These are phyloP conservation scores for Lasioglossum albipes DNA, from an alignment of 1,140 invertebrate species.

Conservation along the genomic window DNA sequence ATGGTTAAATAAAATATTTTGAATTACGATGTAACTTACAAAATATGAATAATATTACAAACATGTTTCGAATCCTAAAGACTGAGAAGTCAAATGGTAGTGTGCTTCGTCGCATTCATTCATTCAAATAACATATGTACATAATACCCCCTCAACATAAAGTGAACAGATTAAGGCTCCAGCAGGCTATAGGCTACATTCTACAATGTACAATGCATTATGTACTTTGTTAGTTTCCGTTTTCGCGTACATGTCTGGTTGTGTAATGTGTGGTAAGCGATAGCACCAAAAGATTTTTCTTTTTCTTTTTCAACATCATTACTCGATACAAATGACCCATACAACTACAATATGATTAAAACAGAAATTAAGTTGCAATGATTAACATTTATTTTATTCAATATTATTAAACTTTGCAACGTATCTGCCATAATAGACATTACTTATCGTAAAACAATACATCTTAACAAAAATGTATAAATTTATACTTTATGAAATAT, in stretches of 20 bases:
- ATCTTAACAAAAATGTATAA: conserved; percentile 69
- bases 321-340: conserved; percentile 54
- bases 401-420: conserved; percentile 69
- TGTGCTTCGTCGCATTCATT: conserved; percentile 76
- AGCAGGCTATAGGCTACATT: conserved; percentile 79
- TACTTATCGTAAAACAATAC: conserved; percentile 69
- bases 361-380: conserved; percentile 64
- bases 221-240: conserved; percentile 72
- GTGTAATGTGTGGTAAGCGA: conserved; percentile 78
- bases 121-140: conserved; percentile 80
- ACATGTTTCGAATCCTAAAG: conserved; percentile 72
- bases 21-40: conserved; percentile 77
- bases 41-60: conserved; percentile 73
- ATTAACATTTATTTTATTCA: conserved; percentile 69
- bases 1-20: conserved; percentile 50
- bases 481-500: conserved; percentile 70
- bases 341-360: conserved; percentile 52
- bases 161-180: conserved; percentile 81
- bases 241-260: conserved; percentile 75
- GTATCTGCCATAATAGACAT: conserved; percentile 66
- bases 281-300: conserved; percentile 75
- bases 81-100: conserved; percentile 74
- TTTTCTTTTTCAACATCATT: conserved; percentile 39
- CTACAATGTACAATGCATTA: conserved; percentile 80
- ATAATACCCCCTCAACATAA: conserved; percentile 77